Evolutionary conservation across 2,888 invertebrate genomes (phyloP).

Genomic region (Anthophora plumipes): DNA sequence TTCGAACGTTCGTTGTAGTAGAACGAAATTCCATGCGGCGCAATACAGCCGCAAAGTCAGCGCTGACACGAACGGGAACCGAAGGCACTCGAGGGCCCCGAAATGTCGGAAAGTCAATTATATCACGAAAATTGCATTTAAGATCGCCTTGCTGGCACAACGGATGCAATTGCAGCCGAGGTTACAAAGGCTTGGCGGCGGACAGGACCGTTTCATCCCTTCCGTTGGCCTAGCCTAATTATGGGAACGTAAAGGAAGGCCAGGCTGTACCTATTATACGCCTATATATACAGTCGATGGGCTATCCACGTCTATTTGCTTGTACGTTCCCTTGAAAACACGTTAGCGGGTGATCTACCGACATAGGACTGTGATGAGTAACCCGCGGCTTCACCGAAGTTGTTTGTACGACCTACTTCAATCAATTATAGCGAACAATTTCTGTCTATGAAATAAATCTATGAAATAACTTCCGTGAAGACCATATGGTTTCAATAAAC

Average conservation of each 20-base stretch:
- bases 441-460: no score
- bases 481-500: no score
- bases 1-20: conserved; percentile 28
- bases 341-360: conserved; percentile 1
- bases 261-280: conserved; percentile 1
- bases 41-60: conserved; percentile 20
- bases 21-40: conserved; percentile 47
- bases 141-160: conserved; percentile 65
- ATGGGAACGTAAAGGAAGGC: conserved; percentile 53
- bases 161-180: conserved; percentile 73
- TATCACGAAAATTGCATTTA: conserved; percentile 68
- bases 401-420: no score
- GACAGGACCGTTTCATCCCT: conserved; percentile 35
- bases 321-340: neutral
- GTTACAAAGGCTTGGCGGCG: conserved; percentile 67
- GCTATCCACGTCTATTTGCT: neutral
- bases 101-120: conserved; percentile 68
- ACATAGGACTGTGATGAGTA: neutral
- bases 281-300: conserved; percentile 8
- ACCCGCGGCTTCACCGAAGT: no score
- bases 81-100: conserved; percentile 41
- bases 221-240: conserved; percentile 45
- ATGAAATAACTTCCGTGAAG: no score
- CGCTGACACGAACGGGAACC: conserved; percentile 39
- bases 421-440: no score